These are phyloP conservation scores for Lasioglossum pauxillum DNA, from an alignment of 2,888 invertebrate genomes.

Conservation along the genomic window DNA sequence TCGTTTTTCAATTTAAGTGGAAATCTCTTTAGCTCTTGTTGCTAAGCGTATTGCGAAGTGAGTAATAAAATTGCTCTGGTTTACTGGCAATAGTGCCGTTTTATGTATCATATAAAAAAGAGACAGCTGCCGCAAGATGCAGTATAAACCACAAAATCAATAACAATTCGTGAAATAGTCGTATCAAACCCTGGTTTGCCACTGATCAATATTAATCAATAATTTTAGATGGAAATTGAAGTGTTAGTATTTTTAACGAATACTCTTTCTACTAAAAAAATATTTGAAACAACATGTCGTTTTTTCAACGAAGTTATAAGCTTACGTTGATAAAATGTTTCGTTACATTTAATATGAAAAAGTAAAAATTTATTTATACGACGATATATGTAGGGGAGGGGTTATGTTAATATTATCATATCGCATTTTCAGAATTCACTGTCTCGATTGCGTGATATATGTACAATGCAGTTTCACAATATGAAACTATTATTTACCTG, in stretches of 20 bases:
- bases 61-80: conserved; percentile 11
- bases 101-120: conserved; percentile 18
- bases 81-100: neutral
- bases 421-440: no score
- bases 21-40: neutral
- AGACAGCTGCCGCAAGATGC: neutral
- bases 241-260: neutral
- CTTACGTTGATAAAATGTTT: no score
- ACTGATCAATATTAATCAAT: neutral
- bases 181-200: neutral
- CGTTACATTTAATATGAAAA: no score
- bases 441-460: no score
- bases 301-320: no score
- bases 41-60: neutral
- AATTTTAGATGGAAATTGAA: neutral
- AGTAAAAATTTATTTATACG: no score
- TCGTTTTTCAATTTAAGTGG: conserved; percentile 18
- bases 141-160: neutral
- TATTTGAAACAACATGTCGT: neutral
- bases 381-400: no score
- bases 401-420: no score
- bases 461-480: no score
- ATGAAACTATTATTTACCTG: no score
- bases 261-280: neutral
- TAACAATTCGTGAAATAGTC: neutral